phyloP scores from a whole-genome alignment of 2,888 invertebrate species.

The Drosophila sordidapex region DNA sequence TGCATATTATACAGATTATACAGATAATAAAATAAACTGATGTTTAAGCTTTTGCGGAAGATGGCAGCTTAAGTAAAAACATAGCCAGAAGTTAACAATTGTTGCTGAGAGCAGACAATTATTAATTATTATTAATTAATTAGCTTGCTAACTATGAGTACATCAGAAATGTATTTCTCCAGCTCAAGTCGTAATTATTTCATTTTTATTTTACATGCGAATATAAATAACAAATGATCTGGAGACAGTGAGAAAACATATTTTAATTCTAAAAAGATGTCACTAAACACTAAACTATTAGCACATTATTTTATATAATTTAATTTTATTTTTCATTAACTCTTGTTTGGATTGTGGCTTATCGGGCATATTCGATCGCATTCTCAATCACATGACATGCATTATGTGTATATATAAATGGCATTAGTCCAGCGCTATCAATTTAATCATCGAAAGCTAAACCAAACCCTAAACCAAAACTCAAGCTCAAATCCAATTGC shows the following conservation, averaged over 20 bases:
- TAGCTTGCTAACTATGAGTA: background rate
- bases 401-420: background rate
- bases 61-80: background rate
- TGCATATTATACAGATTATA: background rate
- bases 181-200: too few species aligned
- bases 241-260: background rate
- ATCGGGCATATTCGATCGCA: background rate
- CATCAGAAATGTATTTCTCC: background rate
- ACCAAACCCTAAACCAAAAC: slow-evolving; percentile 7
- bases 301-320: background rate
- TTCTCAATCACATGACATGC: slow-evolving; percentile 9
- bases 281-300: background rate
- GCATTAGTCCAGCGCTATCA: slow-evolving; percentile 35
- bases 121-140: background rate
- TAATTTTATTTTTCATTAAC: background rate
- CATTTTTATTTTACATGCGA: background rate
- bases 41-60: background rate
- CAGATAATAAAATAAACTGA: background rate
- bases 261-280: background rate
- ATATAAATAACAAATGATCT: background rate
- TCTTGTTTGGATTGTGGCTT: too few species aligned
- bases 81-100: background rate
- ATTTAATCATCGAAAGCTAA: slow-evolving; percentile 23
- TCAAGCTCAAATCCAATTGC: slow-evolving; percentile 15
- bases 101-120: background rate